Base-by-base conservation (phyloP, 2,888 invertebrate genomes). In the Sminthurinus aureus region DNA sequence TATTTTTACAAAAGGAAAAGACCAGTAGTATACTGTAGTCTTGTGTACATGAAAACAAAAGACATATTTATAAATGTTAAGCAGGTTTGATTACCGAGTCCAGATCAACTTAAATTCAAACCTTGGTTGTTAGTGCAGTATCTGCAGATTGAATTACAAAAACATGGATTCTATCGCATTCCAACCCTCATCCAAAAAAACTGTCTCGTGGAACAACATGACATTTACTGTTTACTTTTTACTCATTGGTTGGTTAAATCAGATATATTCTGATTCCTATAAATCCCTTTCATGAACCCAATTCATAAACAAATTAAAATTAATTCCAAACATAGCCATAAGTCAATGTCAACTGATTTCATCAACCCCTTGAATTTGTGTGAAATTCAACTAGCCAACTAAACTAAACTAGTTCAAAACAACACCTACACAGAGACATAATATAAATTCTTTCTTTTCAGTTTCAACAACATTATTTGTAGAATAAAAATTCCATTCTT, bases 251-350 rank as follows among this genome's bases (percentile, higher is more conserved):
- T 38, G 38, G 38, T 38, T 38, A 6, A 38, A 38, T 38, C 38
- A 38, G 38, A 38, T 38, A 38, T 38, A 38, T 38, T 38, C 6
- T 38, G 38, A 4, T 38, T 38, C 38, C 38, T 38, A 38, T 38
- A 38, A 38, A 38, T 38, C 38, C 38, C 38, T 38, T 38, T 38
- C 38, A 24, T 24, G 22, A 24, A 24, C 24, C 24, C 15, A 13
- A 20, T 26, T 71, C 26, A 71, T 71, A 71, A 71, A 24, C 71
- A 71, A 22, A 71, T 71, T 71, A 71, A 22, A 71, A 71, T 71
- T 71, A 71, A 24, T 24, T 69, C 69, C n/a, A 24, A 71, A 13
- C 22, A 71, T 71, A 38, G 13, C 26, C 20, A 71, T 71, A 71
- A 71, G 22, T 71, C 71, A 71, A 26, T 71, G 71, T 26, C 71